These are phyloP conservation scores for Ardeotis arabs DNA, from an alignment of 2,113 vertebrate species.

Conservation along the genomic window DNA sequence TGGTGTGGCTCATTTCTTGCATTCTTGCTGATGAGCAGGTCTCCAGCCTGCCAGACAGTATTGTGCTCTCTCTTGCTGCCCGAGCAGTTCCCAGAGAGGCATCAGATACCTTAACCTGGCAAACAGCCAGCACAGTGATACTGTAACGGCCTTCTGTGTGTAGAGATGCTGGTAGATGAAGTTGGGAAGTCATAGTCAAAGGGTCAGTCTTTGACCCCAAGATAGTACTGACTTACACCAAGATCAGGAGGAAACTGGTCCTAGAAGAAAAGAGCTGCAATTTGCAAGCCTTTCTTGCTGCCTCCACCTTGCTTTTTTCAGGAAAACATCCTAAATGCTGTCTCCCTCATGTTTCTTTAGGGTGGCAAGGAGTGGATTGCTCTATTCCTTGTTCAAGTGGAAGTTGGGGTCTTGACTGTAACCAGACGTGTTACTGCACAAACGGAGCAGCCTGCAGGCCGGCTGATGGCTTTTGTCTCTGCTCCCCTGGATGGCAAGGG, in stretches of 20 bases:
- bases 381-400: constrained; percentile 90
- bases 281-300: not conserved
- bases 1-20: not conserved
- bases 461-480: constrained; percentile 85
- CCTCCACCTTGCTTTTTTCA: not conserved
- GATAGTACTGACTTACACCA: not conserved
- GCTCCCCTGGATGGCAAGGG: constrained; percentile 90
- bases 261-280: not conserved
- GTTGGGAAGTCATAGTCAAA: not conserved
- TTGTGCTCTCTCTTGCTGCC: not conserved
- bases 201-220: not conserved
- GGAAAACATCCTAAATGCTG: not conserved
- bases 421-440: constrained; percentile 85
- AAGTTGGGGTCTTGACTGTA: constrained; percentile 91
- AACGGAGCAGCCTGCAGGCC: constrained; percentile 91
- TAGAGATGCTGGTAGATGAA: not conserved
- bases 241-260: not conserved
- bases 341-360: constrained; percentile 62
- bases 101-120: not conserved
- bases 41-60: not conserved
- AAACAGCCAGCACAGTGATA: not conserved
- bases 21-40: not conserved
- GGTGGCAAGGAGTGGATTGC: constrained; percentile 95
- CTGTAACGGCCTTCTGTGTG: accelerated
- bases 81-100: not conserved